Conservation (phyloP, 2,113 vertebrate species). For the Bufo bufo region DNA sequence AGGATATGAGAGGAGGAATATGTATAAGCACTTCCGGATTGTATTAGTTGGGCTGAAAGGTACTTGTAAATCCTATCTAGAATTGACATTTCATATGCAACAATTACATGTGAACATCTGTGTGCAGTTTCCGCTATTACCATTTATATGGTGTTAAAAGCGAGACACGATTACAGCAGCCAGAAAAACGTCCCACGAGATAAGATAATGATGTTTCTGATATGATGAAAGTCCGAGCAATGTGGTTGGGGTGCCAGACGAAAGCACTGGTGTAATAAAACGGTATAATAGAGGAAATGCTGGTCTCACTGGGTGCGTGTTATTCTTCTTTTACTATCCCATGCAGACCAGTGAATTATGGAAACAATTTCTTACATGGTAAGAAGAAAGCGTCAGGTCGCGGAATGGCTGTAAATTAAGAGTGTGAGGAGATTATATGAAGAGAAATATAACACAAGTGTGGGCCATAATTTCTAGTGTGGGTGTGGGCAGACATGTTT, state of each 20-base stretch:
- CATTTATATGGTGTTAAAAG: neutral
- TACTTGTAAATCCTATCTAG: neutral
- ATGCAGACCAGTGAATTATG: neutral
- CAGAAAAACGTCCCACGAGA: constrained; percentile 6
- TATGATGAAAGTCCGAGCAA: constrained; percentile 34
- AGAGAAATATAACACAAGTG: neutral
- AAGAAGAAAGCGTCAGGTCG: neutral
- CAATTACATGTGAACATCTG: neutral
- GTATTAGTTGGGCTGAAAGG: neutral
- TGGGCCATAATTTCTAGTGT: neutral
- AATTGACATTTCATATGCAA: neutral
- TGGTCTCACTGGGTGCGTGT: neutral
- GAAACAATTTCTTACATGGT: neutral
- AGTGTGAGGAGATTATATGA: neutral
- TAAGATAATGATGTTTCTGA: constrained; percentile 8
- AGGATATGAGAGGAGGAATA: neutral
- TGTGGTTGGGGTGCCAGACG: neutral
- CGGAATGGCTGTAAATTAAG: neutral
- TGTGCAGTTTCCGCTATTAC: neutral
- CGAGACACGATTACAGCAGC: neutral
- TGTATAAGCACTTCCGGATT: neutral
- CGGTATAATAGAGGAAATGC: constrained; percentile 6
- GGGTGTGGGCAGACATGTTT: neutral
- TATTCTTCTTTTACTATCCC: constrained; percentile 11
- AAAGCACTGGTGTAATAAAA: neutral